phyloP scores from a whole-genome alignment of 2,888 invertebrate genomes.

The Torymus aiolomorphi region DNA sequence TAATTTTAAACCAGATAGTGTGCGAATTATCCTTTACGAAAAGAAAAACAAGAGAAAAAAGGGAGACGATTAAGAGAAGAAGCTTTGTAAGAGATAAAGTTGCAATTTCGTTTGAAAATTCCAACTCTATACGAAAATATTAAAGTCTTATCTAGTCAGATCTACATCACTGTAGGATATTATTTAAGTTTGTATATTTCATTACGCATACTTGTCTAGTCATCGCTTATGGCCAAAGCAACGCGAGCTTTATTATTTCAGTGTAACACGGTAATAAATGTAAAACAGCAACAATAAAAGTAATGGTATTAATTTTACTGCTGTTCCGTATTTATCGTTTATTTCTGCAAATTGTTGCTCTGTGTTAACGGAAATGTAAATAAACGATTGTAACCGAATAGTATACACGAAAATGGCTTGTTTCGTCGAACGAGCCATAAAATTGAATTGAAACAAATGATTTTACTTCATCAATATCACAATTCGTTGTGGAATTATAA shows the following conservation, averaged over 20 bases:
- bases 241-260: constrained; percentile 28
- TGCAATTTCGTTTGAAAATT: constrained; percentile 37
- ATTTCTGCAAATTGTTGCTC: constrained; percentile 34
- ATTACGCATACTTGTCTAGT: constrained; percentile 28
- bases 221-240: constrained; percentile 10
- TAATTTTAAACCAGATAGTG: constrained; percentile 48
- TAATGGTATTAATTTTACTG: constrained; percentile 9
- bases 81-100: constrained; percentile 34
- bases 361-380: constrained; percentile 48
- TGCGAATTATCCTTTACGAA: constrained; percentile 38
- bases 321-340: constrained; percentile 20
- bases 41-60: constrained; percentile 26
- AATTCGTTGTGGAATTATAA: not conserved
- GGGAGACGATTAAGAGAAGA: too few species aligned
- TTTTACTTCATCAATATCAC: not conserved
- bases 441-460: not conserved
- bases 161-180: not conserved
- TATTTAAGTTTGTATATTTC: constrained; percentile 44
- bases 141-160: constrained; percentile 21
- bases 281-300: constrained; percentile 1
- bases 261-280: not conserved
- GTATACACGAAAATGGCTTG: constrained; percentile 6
- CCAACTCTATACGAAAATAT: constrained; percentile 27
- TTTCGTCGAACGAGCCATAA: constrained; percentile 9
- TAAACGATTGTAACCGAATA: constrained; percentile 47